Base-by-base conservation (phyloP, 2,113 vertebrate genomes). In the Phrynosoma platyrhinos region DNA sequence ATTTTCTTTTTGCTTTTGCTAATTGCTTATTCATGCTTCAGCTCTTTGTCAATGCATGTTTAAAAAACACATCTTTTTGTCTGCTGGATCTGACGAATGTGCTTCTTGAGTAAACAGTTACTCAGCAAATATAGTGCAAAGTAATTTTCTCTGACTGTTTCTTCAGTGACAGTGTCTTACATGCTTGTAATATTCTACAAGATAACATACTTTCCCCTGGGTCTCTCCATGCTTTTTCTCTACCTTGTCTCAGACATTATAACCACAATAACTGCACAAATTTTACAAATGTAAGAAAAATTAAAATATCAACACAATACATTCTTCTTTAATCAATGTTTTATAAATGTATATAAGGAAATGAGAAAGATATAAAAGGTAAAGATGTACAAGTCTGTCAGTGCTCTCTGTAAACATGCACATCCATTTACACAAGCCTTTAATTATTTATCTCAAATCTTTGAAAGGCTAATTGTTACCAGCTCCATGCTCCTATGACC, bases 1-100 rank as follows among this genome's bases (percentile, higher is more conserved):
- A 85, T 80, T 85, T 84, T 66, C 76, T 80, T 80, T 64, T 20
- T 75, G 53, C 30, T 81, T 88, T 85, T 85, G 55, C 82, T 55
- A 71, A 62, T 79, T 89, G 83, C 88, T 85, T 89, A 85, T 85
- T 85, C 78, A 85, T 82, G 78, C 58, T 21, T 85, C 42, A 66
- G 40, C 53, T 83, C 84, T 90, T 83, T 90, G 75, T 72, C 74
- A 83, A 27, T 74, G 42, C 30, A 71, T 87, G 30, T 90, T 86
- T 90, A 83, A 66, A 83, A 36, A 83, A 83, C 47, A 83, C 84
- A 69, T 47, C 62, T 13, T 12, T 86, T 68, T 87, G 58, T 82
- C 71, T 86, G 52, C 52, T 36, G 89, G 25, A 87, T 83, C 74
- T 53, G 86, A 42, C 58, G 72, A 86, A 66, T 66, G n/a, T 20